A percentile compares a stretch with the other conserved stretches of the same genome.
These are phyloP conservation scores for Diaperis boleti DNA, from an alignment of 2,888 invertebrate genomes.

Conservation along the genomic window DNA sequence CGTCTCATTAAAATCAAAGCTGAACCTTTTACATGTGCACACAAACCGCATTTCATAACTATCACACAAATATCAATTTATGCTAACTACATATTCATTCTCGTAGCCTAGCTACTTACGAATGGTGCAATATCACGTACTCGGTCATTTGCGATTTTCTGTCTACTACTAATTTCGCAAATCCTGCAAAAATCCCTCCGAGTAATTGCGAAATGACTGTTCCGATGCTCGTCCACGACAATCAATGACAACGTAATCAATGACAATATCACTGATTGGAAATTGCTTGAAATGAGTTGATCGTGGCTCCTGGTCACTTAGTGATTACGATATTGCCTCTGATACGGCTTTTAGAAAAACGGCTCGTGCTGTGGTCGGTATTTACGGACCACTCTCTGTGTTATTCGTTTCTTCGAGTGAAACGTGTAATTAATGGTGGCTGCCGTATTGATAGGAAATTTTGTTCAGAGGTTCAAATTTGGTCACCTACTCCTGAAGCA, in stretches of 20 bases:
- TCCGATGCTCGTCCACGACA: constrained; percentile 30
- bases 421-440: background rate
- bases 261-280: constrained; percentile 30
- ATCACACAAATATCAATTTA: constrained; percentile 60
- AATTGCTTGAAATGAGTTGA: constrained; percentile 26
- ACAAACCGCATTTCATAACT: constrained; percentile 49
- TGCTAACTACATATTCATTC: constrained; percentile 60
- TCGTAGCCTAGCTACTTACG: constrained; percentile 58
- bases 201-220: constrained; percentile 7
- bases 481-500: no score
- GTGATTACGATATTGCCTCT: constrained; percentile 21
- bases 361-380: background rate
- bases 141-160: constrained; percentile 56
- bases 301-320: constrained; percentile 22
- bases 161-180: constrained; percentile 32
- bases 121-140: constrained; percentile 57
- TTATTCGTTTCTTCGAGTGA: background rate
- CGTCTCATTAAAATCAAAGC: constrained; percentile 21
- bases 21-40: constrained; percentile 46
- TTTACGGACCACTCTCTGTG: constrained; percentile 2
- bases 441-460: no score
- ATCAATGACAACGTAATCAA: constrained; percentile 27
- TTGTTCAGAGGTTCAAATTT: no score
- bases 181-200: constrained; percentile 47
- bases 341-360: background rate